phyloP scores from a whole-genome alignment of 2,888 invertebrate species.

The Apamea epomidion region DNA sequence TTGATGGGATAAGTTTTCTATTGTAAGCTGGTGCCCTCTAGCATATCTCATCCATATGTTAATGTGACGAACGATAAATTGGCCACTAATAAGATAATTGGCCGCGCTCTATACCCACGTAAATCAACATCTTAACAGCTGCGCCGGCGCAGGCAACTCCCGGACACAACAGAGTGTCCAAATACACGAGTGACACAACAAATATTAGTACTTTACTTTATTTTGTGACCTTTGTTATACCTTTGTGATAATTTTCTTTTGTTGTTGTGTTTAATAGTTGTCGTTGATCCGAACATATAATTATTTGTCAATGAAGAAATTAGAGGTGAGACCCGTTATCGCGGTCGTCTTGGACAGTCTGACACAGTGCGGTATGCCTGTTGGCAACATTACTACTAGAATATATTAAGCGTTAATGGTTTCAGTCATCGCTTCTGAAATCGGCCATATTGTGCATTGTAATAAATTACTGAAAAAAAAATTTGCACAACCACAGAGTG shows the following conservation, averaged over 20 bases:
- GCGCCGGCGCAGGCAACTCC: conserved; percentile 73
- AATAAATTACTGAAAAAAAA: conserved; percentile 60
- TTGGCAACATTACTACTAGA: conserved; percentile 56
- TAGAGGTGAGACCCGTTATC: conserved; percentile 43
- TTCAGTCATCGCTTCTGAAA: conserved; percentile 59
- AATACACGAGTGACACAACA: conserved; percentile 61
- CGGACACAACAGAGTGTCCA: conserved; percentile 71
- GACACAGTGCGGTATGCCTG: conserved; percentile 21
- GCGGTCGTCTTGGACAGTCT: conserved; percentile 30
- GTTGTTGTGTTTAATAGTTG: conserved; percentile 44
- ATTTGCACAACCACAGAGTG: conserved; percentile 61
- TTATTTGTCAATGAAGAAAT: conserved; percentile 56
- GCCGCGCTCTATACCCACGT: conserved; percentile 86
- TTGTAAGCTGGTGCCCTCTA: conserved; percentile 69
- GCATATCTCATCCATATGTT: conserved; percentile 82
- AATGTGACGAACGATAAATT: conserved; percentile 89
- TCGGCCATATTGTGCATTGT: conserved; percentile 57
- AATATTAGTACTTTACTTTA: conserved; percentile 64
- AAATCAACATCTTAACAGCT: conserved; percentile 89
- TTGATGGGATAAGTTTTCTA: conserved; percentile 43
- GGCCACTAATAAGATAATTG: conserved; percentile 90
- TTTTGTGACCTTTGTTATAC: conserved; percentile 57
- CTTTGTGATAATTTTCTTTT: conserved; percentile 44
- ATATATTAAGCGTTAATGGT: conserved; percentile 62
- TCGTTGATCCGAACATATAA: conserved; percentile 34